Conservation (phyloP, 2,888 invertebrate species). For the Phania funesta region DNA sequence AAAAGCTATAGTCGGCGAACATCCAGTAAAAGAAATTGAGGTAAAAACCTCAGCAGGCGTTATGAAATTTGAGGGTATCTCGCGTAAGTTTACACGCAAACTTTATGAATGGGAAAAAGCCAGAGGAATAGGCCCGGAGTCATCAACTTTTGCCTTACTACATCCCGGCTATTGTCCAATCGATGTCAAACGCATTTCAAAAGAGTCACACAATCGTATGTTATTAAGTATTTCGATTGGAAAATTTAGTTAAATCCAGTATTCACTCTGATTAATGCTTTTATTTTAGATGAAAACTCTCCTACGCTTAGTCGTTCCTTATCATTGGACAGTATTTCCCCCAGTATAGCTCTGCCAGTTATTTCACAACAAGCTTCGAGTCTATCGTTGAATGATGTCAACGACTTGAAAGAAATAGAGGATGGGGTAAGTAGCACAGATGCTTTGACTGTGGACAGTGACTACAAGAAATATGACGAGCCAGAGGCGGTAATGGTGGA, state of each 20-base stretch:
- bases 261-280: no score
- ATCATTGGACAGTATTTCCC: conserved; percentile 88
- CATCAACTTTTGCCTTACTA: conserved; percentile 90
- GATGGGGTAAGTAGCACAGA: conserved; percentile 75
- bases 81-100: conserved; percentile 92
- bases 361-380: conserved; percentile 87
- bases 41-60: conserved; percentile 91
- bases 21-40: conserved; percentile 86
- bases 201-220: conserved; percentile 75
- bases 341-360: conserved; percentile 79
- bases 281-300: conserved; percentile 74
- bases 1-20: conserved; percentile 82
- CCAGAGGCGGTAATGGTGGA: conserved; percentile 90
- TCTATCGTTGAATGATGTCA: conserved; percentile 87
- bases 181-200: conserved; percentile 77
- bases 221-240: conserved; percentile 3
- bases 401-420: conserved; percentile 83
- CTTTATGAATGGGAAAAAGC: conserved; percentile 96
- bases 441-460: conserved; percentile 73
- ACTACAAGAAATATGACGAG: conserved; percentile 77
- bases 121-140: conserved; percentile 91
- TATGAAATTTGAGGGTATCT: conserved; percentile 92
- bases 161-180: conserved; percentile 82
- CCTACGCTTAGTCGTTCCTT: conserved; percentile 85
- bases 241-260: no score